These are phyloP conservation scores for Alentia gelatinosa DNA, from an alignment of 2,888 invertebrate species.

Conservation along the genomic window DNA sequence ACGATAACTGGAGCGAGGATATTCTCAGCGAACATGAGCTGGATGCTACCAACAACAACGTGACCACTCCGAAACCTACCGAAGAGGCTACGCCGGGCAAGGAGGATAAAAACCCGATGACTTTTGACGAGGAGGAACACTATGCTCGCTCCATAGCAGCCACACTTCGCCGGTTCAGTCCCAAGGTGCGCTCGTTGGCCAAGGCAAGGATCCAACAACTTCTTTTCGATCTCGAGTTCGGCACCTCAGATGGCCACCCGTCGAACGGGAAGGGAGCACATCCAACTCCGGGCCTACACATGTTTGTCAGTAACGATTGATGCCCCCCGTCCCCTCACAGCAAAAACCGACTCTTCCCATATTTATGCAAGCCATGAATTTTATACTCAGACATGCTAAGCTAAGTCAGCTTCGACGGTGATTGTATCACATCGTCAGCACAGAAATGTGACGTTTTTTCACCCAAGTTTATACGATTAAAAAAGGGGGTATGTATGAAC, in stretches of 20 bases:
- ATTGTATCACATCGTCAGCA: too few relatives aligned
- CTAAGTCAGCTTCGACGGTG: background rate
- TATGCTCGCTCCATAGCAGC: background rate
- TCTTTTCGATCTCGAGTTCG: constrained; percentile 33
- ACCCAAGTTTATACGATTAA: too few relatives aligned
- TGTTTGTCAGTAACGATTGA: background rate
- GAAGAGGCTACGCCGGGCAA: background rate
- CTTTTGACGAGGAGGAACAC: constrained; percentile 26
- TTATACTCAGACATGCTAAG: background rate
- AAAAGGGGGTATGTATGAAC: too few relatives aligned
- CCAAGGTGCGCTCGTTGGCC: background rate
- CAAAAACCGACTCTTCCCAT: background rate
- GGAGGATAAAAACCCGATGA: background rate
- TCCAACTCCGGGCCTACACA: background rate
- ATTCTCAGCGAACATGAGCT: background rate
- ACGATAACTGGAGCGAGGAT: background rate
- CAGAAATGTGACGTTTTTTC: too few relatives aligned
- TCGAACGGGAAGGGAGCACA: background rate
- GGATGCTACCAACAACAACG: background rate
- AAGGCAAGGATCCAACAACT: constrained; percentile 22
- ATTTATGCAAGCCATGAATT: background rate
- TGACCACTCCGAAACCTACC: background rate
- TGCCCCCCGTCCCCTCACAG: background rate
- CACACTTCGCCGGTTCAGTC: background rate
- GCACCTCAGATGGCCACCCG: background rate